Percentiles rank a stretch among this genome's conserved stretches.
Conservation (phyloP, 2,888 invertebrate genomes). For the Eupithecia subfuscata region DNA sequence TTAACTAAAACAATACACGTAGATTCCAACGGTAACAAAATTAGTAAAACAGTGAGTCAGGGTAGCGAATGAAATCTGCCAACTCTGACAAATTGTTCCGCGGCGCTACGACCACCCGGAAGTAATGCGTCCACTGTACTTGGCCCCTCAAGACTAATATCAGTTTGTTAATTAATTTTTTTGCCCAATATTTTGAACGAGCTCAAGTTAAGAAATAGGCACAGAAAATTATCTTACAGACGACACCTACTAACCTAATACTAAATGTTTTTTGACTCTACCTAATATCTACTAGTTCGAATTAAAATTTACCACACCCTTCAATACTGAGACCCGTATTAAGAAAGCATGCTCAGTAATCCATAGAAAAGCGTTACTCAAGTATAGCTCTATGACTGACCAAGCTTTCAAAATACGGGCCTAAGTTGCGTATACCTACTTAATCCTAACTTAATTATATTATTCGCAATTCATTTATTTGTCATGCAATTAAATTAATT, state of each 20-base stretch:
- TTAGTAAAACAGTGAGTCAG: conserved; percentile 38
- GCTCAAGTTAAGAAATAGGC: not conserved
- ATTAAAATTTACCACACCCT: not conserved
- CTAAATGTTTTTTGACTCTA: not conserved
- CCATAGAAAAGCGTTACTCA: no score
- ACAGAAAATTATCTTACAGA: not conserved
- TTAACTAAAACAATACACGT: no score
- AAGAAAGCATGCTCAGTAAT: no score
- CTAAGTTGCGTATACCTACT: not conserved
- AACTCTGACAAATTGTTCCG: conserved; percentile 69
- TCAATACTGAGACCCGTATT: no score
- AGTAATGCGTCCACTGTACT: conserved; percentile 63
- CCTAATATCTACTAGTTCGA: not conserved
- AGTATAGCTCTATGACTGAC: no score
- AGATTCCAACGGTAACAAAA: conserved; percentile 10
- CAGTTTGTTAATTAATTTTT: not conserved
- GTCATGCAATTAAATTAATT: not conserved
- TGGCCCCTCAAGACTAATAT: conserved; percentile 40
- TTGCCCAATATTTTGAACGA: not conserved
- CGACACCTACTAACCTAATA: not conserved
- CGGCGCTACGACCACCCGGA: conserved; percentile 64
- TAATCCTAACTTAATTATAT: not conserved
- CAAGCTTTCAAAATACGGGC: no score
- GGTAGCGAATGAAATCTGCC: conserved; percentile 46
- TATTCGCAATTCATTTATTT: not conserved